Evolutionary conservation across 2,113 vertebrate species (phyloP).

Genomic region (Notarius quadriscutis): DNA sequence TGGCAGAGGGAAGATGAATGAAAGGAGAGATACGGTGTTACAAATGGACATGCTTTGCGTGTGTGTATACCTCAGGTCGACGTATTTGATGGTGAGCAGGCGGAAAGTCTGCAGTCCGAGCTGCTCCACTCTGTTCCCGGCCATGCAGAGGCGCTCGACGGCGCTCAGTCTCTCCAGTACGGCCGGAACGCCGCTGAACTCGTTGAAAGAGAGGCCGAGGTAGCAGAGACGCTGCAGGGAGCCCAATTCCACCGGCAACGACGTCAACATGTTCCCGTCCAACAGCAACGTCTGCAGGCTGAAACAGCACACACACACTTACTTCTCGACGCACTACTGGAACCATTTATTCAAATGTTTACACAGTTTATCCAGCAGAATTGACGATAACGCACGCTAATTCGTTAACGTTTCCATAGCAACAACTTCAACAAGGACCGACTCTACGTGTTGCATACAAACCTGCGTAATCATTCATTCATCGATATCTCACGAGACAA

Average conservation of each 20-base stretch:
- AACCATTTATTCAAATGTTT: neutral
- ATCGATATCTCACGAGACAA: neutral
- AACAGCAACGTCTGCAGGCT: slow-evolving; percentile 95
- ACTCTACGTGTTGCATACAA: neutral
- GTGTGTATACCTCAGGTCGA: slow-evolving; percentile 79
- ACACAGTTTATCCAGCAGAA: neutral
- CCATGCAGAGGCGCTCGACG: slow-evolving; percentile 95
- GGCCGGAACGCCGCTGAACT: slow-evolving; percentile 84
- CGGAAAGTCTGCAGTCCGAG: slow-evolving; percentile 82
- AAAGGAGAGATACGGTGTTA: neutral
- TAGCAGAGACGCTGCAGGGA: slow-evolving; percentile 86
- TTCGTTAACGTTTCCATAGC: neutral
- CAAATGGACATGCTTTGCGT: neutral
- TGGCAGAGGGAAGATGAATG: neutral
- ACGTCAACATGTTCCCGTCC: slow-evolving; percentile 91
- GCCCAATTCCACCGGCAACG: slow-evolving; percentile 86
- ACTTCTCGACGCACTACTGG: neutral
- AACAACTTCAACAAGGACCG: neutral
- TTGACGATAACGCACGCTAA: neutral
- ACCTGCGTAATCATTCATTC: neutral
- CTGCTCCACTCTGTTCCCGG: slow-evolving; percentile 85
- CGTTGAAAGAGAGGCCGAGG: slow-evolving; percentile 93
- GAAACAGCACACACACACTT: slow-evolving; percentile 25
- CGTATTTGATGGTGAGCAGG: slow-evolving; percentile 88
- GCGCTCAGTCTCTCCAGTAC: slow-evolving; percentile 86